phyloP scores from a whole-genome alignment of 2,113 vertebrate genomes.

The Myiozetetes cayanensis region DNA sequence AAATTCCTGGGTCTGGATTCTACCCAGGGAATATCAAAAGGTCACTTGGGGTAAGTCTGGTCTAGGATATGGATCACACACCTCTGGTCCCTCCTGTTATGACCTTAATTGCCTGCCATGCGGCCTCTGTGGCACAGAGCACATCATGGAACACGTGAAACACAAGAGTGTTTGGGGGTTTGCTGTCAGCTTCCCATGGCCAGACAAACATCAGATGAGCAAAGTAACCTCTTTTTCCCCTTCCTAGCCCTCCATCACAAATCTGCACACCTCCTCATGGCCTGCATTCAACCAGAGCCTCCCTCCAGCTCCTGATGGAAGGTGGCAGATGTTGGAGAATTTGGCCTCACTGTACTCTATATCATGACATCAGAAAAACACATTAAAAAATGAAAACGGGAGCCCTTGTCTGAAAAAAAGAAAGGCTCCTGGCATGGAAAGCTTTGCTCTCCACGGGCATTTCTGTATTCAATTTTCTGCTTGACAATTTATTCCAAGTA shows the following conservation, averaged over 20 bases:
- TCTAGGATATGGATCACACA: not conserved
- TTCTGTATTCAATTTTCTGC: not conserved
- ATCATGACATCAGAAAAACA: not conserved
- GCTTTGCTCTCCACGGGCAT: not conserved
- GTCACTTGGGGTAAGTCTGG: not conserved
- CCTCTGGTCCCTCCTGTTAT: not conserved
- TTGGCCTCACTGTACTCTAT: fast-evolving
- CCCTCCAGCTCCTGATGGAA: not conserved
- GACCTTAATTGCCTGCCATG: not conserved
- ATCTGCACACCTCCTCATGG: not conserved
- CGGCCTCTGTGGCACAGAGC: not conserved
- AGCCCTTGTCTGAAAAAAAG: not conserved
- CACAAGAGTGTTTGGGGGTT: fast-evolving
- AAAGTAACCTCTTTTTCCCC: not conserved
- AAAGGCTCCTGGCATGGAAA: not conserved
- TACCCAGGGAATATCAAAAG: not conserved
- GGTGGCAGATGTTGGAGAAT: not conserved
- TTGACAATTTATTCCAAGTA: not conserved
- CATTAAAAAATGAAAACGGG: not conserved
- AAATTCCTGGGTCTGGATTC: not conserved
- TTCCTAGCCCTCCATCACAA: not conserved
- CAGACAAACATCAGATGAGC: not conserved
- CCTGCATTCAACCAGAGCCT: not conserved
- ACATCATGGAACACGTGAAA: not conserved
- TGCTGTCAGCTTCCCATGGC: not conserved